Evolutionary conservation across 2,113 vertebrate species (phyloP).

Genomic region (Lepisosteus osseus): DNA sequence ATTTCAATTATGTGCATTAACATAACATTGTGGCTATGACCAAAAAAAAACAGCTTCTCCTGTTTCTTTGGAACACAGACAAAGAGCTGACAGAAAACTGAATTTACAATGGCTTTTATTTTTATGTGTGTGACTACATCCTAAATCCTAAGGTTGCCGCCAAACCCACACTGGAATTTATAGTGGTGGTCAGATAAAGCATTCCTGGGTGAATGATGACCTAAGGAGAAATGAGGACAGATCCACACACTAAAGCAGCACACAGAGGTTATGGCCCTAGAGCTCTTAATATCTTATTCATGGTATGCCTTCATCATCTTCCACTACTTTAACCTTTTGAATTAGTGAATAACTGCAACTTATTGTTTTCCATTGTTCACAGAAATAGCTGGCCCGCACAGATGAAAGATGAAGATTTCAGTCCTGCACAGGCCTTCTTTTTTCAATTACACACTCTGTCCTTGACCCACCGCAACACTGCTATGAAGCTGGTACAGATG

Average conservation of each 20-base stretch:
- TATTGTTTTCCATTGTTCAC: too few species aligned
- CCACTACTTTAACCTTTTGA: too few species aligned
- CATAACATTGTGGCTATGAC: background rate
- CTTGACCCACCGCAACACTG: too few species aligned
- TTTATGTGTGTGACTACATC: constrained; percentile 25
- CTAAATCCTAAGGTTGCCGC: constrained; percentile 23
- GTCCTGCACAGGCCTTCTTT: too few species aligned
- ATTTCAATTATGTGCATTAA: background rate
- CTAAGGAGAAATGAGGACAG: background rate
- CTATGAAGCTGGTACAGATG: background rate
- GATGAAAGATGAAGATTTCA: too few species aligned
- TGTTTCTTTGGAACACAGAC: constrained; percentile 21
- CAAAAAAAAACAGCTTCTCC: constrained; percentile 9
- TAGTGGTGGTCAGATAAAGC: constrained; percentile 27
- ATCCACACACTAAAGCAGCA: constrained; percentile 10
- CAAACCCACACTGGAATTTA: constrained; percentile 34
- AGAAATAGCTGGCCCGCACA: too few species aligned
- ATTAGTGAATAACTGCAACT: too few species aligned
- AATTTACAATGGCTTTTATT: constrained; percentile 31
- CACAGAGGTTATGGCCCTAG: background rate
- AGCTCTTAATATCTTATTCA: too few species aligned
- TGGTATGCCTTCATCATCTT: too few species aligned
- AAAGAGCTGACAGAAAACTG: constrained; percentile 20
- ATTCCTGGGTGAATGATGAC: constrained; percentile 21
- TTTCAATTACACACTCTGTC: too few species aligned